phyloP scores from a whole-genome alignment of 2,113 vertebrate species.

The Lepus americanus region DNA sequence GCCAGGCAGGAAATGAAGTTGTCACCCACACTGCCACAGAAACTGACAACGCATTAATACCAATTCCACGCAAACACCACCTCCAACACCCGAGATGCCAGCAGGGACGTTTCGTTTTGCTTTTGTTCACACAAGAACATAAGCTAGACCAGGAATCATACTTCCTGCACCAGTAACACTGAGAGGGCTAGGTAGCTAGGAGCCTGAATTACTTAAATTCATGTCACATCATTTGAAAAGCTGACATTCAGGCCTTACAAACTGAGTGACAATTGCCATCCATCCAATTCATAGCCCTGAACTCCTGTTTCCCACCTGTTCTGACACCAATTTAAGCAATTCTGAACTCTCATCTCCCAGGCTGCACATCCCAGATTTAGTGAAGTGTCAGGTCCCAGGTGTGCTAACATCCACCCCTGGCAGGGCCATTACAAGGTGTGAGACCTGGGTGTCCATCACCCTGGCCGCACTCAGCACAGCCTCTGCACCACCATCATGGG shows the following conservation, averaged over 20 bases:
- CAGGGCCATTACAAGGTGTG: conserved; percentile 81
- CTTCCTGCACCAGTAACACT: conserved; percentile 65
- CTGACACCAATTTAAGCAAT: conserved; percentile 86
- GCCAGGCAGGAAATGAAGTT: not conserved
- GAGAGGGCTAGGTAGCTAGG: conserved; percentile 79
- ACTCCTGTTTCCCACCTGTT: conserved; percentile 85
- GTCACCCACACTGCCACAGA: not conserved
- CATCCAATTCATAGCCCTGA: conserved; percentile 77
- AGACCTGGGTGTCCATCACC: conserved; percentile 81
- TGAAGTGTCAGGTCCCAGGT: conserved; percentile 81
- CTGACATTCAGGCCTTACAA: conserved; percentile 62
- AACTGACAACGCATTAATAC: not conserved
- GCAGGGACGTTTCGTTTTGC: not conserved
- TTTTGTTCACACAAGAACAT: not conserved
- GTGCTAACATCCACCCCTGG: conserved; percentile 77
- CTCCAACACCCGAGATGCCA: not conserved
- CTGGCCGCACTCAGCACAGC: conserved; percentile 54
- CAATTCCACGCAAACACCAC: not conserved
- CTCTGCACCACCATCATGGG: conserved; percentile 68
- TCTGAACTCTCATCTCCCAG: conserved; percentile 81
- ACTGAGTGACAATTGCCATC: conserved; percentile 82
- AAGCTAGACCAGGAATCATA: conserved; percentile 34
- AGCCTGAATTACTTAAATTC: conserved; percentile 84
- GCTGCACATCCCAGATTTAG: conserved; percentile 81
- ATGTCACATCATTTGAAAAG: conserved; percentile 85